phyloP scores from a whole-genome alignment of 2,113 vertebrate species.

The Phainopepla nitens region DNA sequence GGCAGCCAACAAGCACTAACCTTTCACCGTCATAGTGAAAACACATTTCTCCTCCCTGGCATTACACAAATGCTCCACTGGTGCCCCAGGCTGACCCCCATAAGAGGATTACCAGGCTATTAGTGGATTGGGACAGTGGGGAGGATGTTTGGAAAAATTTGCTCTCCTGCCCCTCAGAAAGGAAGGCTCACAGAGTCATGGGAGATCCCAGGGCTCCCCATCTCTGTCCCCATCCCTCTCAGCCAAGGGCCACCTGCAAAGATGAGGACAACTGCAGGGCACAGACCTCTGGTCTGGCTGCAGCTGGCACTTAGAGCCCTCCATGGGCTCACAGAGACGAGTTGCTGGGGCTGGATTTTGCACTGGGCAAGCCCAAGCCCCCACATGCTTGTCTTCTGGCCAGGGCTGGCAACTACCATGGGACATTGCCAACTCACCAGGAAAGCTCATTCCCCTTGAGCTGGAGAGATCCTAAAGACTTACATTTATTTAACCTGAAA shows the following conservation, averaged over 20 bases:
- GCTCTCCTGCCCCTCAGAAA: not conserved
- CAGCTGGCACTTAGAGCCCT: not conserved
- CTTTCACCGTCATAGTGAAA: not conserved
- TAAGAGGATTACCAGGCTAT: slow-evolving; percentile 56
- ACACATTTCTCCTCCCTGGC: not conserved
- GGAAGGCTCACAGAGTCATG: not conserved
- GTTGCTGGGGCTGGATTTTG: not conserved
- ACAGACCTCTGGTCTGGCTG: not conserved
- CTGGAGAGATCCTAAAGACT: not conserved
- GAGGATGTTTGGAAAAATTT: slow-evolving; percentile 20
- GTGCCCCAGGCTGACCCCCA: not conserved
- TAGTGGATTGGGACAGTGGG: slow-evolving; percentile 5
- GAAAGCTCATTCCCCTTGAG: not conserved
- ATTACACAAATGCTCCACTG: not conserved
- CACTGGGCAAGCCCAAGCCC: rapidly evolving
- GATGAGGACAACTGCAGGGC: not conserved
- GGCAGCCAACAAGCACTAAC: rapidly evolving
- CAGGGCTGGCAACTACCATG: rapidly evolving
- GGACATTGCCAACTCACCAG: rapidly evolving
- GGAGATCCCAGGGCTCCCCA: not conserved
- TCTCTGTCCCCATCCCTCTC: not conserved
- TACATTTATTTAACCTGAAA: slow-evolving; percentile 49
- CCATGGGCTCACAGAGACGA: rapidly evolving
- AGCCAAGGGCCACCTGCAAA: not conserved
- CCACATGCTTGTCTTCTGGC: rapidly evolving